A percentile compares a stretch with the other conserved stretches of the same genome.
These are phyloP conservation scores for Eretmodus cyanostictus DNA, from an alignment of 2,113 vertebrate species.

Conservation along the genomic window DNA sequence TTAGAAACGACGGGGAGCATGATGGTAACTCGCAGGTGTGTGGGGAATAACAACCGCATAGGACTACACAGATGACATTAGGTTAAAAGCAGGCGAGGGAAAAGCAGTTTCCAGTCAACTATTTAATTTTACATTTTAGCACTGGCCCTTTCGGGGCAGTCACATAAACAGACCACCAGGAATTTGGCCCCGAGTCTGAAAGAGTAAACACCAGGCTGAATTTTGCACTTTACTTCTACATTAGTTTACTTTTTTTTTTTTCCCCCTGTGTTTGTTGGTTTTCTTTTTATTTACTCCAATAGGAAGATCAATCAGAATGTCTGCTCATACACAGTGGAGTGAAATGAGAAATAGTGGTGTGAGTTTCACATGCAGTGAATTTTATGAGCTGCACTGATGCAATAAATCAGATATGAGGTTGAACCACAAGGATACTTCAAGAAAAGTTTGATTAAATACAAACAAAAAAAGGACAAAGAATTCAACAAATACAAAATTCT, in stretches of 20 bases:
- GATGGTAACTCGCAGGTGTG: not conserved
- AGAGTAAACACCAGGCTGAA: not conserved
- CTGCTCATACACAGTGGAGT: not conserved
- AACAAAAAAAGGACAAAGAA: not conserved
- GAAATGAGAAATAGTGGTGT: not conserved
- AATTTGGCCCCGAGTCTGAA: not conserved
- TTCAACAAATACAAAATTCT: not conserved
- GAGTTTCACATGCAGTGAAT: not conserved
- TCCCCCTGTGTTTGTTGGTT: not conserved
- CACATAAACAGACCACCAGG: not conserved
- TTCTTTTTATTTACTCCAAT: not conserved
- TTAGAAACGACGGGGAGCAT: not conserved
- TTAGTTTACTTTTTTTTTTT: not conserved
- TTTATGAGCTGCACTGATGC: not conserved
- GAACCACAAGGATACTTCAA: not conserved
- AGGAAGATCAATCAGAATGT: not conserved
- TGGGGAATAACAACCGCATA: not conserved
- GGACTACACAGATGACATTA: not conserved
- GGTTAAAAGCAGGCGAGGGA: not conserved
- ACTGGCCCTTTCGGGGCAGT: not conserved
- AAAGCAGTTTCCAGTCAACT: not conserved
- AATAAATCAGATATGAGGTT: constrained; percentile 4
- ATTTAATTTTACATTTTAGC: not conserved
- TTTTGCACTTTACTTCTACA: not conserved
- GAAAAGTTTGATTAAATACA: not conserved